Conservation (phyloP, 35 echinoderm and acorn worm genomes). For the Apostichopus californicus region DNA sequence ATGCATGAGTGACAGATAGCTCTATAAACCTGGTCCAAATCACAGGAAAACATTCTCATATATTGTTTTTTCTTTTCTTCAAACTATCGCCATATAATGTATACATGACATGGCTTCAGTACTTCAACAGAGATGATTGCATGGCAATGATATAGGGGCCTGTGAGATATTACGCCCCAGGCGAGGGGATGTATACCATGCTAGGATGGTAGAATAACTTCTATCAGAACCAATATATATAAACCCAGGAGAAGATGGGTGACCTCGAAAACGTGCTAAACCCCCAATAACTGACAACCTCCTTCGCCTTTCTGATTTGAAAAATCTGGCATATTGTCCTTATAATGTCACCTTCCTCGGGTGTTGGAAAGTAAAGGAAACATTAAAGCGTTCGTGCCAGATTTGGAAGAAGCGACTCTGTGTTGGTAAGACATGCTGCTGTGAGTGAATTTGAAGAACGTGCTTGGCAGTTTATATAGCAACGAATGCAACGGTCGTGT, state of each 20-base stretch:
- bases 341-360: constrained; percentile 10
- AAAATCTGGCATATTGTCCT: constrained; percentile 23
- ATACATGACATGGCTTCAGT: background rate
- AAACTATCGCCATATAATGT: background rate
- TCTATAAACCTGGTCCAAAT: too few relatives aligned
- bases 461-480: background rate
- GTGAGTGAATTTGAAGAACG: constrained; percentile 36
- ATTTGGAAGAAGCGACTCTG: background rate
- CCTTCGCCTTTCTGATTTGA: background rate
- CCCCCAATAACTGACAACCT: background rate
- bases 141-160: background rate
- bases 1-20: too few relatives aligned
- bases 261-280: constrained; percentile 39
- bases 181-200: background rate
- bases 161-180: constrained; percentile 33
- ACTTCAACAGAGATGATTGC: background rate
- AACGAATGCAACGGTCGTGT: too few relatives aligned
- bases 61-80: background rate
- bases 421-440: constrained; percentile 17
- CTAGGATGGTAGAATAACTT: background rate
- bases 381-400: constrained; percentile 1
- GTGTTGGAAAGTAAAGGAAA: background rate
- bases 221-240: background rate
- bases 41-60: too few relatives aligned
- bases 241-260: background rate